Evolutionary conservation across 2,113 vertebrate genomes (phyloP), one percentile per base, ranked within the genome.

Genomic region (Galeopterus variegatus): DNA sequence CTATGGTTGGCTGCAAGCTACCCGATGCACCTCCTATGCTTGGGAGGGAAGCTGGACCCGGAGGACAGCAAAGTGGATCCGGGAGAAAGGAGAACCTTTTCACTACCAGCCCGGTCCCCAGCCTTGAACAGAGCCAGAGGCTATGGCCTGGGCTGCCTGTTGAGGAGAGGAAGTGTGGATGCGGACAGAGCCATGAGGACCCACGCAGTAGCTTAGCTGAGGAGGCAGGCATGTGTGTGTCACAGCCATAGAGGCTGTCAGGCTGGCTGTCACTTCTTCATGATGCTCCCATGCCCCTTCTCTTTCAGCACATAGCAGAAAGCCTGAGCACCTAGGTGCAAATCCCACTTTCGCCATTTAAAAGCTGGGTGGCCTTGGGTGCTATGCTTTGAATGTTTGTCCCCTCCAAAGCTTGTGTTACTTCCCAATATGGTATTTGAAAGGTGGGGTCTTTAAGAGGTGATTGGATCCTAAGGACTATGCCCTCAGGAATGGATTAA

Each of bases 121-220:
- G 58, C 99, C 99, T 97, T 99, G 99, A 98, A 99, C 99, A 6
- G 99, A 99, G 99, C 99, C 91, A 99, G 98, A 97, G 99, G 99
- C 90, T 99, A 98, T 0, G 99, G 99, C 50, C 99, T 99, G 86
- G 99, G 98, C 82, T 99, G 98, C 98, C 99, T 99, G 91, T 99
- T 99, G 94, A 99, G 99, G 33, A 99, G 98, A 65, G 99, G 99
- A 92, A 99, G 98, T 6, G 99, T 99, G 0, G 99, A 99, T 4
- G 99, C 99, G 67, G 99, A 99, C 13, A 72, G 58, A 88, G 23
- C 36, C 6, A 1, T 28, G 41, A 48, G 67, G 77, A 50, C 21
- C 3, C 18, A 12, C 3, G 26, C 0, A 2, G 21, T 26, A 76
- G 31, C 19, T 92, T 56, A 54, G 80, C 28, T 23, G 48, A 80